Evolutionary conservation across 2,113 vertebrate genomes (phyloP).

Genomic region (Glareola pratincola): DNA sequence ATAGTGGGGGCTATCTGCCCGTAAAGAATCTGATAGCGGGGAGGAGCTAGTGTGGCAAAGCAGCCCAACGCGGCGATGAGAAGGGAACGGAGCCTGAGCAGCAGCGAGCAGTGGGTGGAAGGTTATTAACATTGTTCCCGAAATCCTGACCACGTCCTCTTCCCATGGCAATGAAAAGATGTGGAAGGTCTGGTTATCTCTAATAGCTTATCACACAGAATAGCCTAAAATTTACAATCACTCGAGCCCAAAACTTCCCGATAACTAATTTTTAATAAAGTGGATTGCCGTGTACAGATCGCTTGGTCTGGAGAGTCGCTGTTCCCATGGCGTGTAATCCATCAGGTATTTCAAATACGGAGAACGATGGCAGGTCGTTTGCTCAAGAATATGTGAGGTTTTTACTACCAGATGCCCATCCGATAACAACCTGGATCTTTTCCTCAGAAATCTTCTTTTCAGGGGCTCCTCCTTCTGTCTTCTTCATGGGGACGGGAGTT

Average conservation of each 20-base stretch:
- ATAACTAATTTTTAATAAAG: not conserved
- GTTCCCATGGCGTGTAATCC: not conserved
- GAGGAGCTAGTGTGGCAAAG: conserved; percentile 45
- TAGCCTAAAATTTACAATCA: not conserved
- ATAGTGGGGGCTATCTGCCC: conserved; percentile 81
- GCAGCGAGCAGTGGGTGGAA: conserved; percentile 18
- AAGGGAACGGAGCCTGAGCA: not conserved
- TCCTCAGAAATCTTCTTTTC: not conserved
- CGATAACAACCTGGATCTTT: not conserved
- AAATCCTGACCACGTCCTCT: conserved; percentile 59
- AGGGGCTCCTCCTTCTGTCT: not conserved
- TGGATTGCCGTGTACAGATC: not conserved
- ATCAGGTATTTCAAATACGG: accelerated
- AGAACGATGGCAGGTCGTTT: accelerated
- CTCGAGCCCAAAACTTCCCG: not conserved
- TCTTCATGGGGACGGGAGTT: not conserved
- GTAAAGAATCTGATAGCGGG: conserved; percentile 63
- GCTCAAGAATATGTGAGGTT: not conserved
- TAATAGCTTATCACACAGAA: not conserved
- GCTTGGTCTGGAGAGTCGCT: not conserved
- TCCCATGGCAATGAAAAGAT: conserved; percentile 50
- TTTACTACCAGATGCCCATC: not conserved
- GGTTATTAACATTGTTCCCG: conserved; percentile 47
- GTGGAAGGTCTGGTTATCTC: conserved; percentile 57
- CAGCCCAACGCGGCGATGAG: conserved; percentile 28